These are phyloP conservation scores for Pagetopsis macropterus DNA, from an alignment of 2,797 vertebrate genomes.

Conservation along the genomic window DNA sequence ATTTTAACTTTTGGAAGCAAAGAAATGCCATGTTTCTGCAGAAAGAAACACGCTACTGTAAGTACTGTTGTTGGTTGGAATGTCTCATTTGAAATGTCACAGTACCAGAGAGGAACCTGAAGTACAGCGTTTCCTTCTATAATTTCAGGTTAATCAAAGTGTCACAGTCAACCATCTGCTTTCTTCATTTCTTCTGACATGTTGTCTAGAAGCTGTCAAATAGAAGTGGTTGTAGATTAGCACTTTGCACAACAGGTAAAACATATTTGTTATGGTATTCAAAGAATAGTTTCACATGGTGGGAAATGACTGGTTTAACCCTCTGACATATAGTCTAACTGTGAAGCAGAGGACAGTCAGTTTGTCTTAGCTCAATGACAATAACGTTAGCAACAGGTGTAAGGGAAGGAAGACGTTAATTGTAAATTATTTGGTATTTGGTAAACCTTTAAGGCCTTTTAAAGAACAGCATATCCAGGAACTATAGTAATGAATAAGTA, in stretches of 20 bases:
- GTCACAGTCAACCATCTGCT: background rate
- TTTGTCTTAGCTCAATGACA: conserved; percentile 5
- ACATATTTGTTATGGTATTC: background rate
- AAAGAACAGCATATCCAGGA: background rate
- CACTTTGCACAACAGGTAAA: background rate
- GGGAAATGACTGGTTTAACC: background rate
- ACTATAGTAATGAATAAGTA: background rate
- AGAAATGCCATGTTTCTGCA: conserved; percentile 6
- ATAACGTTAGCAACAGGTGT: background rate
- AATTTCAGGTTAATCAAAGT: conserved; percentile 30
- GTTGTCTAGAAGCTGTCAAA: conserved; percentile 13
- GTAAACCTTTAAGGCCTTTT: background rate
- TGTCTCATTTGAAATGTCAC: conserved; percentile 21
- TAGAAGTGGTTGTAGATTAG: background rate
- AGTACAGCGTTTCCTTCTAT: conserved; percentile 12
- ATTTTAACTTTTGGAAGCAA: conserved; percentile 37
- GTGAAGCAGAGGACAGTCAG: background rate
- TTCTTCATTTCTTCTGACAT: background rate
- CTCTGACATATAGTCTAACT: background rate
- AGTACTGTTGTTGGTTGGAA: conserved; percentile 15
- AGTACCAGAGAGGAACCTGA: conserved; percentile 9
- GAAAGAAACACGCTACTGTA: conserved; percentile 14
- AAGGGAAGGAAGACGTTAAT: no score
- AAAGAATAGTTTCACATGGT: background rate
- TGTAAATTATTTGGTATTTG: background rate